A percentile compares a stretch with the other conserved stretches of the same genome.
phyloP scores from a whole-genome alignment of 2,797 vertebrate species.

The Acipenser oxyrinchus region DNA sequence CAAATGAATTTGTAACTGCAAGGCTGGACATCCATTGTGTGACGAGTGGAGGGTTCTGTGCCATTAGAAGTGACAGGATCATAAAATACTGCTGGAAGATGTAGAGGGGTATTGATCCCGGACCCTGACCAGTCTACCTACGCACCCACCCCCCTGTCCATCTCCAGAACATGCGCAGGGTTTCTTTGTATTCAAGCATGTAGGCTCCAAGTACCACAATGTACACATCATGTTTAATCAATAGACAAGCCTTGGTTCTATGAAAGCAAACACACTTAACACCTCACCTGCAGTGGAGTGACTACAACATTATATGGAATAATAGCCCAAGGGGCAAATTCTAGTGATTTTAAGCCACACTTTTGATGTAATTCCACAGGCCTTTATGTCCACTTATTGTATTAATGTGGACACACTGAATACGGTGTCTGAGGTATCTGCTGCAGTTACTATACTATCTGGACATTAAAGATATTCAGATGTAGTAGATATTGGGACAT shows the following conservation, averaged over 20 bases:
- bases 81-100: background rate
- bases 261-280: background rate
- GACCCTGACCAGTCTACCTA: background rate
- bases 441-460: too few relatives aligned
- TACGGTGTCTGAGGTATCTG: too few relatives aligned
- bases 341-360: background rate
- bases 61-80: background rate
- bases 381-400: too few relatives aligned
- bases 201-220: background rate
- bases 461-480: too few relatives aligned
- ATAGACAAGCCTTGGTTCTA: background rate
- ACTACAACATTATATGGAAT: background rate
- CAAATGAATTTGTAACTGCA: too few relatives aligned
- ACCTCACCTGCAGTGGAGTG: constrained; percentile 1
- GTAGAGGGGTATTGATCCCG: background rate
- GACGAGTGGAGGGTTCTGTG: background rate
- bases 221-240: constrained; percentile 5
- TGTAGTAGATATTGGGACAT: too few relatives aligned
- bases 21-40: background rate
- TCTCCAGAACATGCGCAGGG: background rate
- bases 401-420: too few relatives aligned
- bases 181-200: background rate
- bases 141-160: background rate
- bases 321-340: background rate
- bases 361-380: background rate